Conservation (phyloP, 2,797 vertebrate genomes). For the Harpagifer antarcticus region DNA sequence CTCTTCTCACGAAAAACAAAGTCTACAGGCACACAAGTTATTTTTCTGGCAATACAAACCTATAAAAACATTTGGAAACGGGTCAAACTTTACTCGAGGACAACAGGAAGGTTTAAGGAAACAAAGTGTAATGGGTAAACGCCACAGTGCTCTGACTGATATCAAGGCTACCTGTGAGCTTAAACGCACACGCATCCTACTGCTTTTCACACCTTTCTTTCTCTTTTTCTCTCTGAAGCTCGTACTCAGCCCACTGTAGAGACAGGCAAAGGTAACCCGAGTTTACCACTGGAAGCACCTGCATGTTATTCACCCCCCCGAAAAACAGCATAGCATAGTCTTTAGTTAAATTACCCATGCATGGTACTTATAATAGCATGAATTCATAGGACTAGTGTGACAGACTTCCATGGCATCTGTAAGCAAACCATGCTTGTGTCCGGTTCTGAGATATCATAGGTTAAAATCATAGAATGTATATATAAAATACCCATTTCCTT, state of each 20-base stretch:
- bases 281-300: slow-evolving; percentile 70
- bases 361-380: slow-evolving; percentile 35
- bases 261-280: slow-evolving; percentile 94
- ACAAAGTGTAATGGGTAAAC: not conserved
- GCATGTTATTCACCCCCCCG: slow-evolving; percentile 75
- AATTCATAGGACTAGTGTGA: slow-evolving; percentile 7
- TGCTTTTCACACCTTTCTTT: slow-evolving; percentile 40
- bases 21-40: no score
- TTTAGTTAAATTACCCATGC: slow-evolving; percentile 32
- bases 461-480: not conserved
- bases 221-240: slow-evolving; percentile 85
- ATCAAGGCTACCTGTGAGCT: slow-evolving; percentile 3
- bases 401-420: slow-evolving; percentile 47
- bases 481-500: not conserved
- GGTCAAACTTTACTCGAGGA: no score
- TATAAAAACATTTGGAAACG: no score
- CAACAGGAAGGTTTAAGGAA: no score
- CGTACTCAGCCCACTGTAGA: slow-evolving; percentile 90
- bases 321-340: slow-evolving; percentile 8
- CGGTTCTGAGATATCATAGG: slow-evolving; percentile 18
- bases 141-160: not conserved
- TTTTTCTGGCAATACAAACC: no score
- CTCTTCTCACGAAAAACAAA: no score
- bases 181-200: slow-evolving; percentile 10
- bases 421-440: slow-evolving; percentile 35